Evolutionary conservation across 1,140 invertebrate species (phyloP), one percentile per base, ranked within the genome.

Genomic region (Papilio helenus): DNA sequence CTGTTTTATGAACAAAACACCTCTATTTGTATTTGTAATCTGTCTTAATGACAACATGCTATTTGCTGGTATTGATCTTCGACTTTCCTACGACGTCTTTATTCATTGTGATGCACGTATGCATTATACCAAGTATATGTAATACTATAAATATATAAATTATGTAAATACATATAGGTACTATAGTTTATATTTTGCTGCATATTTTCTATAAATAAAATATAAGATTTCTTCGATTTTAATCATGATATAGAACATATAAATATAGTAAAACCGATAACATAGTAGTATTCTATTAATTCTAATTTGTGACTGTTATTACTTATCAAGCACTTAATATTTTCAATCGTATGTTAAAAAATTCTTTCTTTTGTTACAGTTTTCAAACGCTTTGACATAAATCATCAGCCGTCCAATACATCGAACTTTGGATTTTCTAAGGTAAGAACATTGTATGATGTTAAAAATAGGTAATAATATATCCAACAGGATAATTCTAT

Each of bases 351-450:
- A 34, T 4, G 5, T 34, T 76, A 71, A 71, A 79, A 14, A 78
- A 81, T 84, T 88, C 10, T 80, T 83, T 72, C 9, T 83, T 88
- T 93, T 88, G 88, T 90, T 90, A 84, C 96, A 98, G 98, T 98
- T 85, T 97, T 98, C 95, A 98, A 98, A 94, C 97, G 97, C 92
- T 97, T 98, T 95, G 96, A 98, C 95, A 95, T 97, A 93, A 95
- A 96, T 95, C 95, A 97, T 95, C 95, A 97, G 94, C 95, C 97
- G 90, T 95, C 97, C 84, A 96, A 97, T 87, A 98, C 97, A 87
- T 97, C 97, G 85, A 98, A 98, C 95, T 98, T 98, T 95, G 98
- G 98, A 93, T 98, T 98, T 95, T 98, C 98, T 83, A 98, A 98
- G 97, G 98, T 98, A 95, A 97, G 80, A 84, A 39, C 34, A 39